Conservation (phyloP, 92 coral and sea anemone genomes). For the Palythoa heliodiscus region DNA sequence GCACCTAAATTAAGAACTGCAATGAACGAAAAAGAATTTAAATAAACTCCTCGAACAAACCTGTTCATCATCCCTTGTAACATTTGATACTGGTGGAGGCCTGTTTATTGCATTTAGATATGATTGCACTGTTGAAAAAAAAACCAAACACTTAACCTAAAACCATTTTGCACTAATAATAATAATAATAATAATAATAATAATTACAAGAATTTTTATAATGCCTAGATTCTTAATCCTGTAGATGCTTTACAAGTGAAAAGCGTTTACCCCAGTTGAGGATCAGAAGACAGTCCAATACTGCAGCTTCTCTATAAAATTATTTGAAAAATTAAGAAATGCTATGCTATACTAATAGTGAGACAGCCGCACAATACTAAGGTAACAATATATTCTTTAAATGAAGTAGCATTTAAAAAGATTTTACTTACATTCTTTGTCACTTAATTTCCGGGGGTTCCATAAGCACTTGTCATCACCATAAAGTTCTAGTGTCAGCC, state of each 20-base stretch:
- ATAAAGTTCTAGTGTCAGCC: conserved; percentile 14
- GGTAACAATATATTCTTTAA: background rate
- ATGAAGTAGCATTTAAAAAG: background rate
- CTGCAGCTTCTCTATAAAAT: no score
- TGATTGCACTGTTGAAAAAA: conserved; percentile 65
- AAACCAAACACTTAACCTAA: background rate
- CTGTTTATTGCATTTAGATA: conserved; percentile 82
- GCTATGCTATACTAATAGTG: no score
- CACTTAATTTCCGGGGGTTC: conserved; percentile 87
- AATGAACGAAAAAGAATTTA: background rate
- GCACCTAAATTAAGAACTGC: background rate
- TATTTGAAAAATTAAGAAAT: no score
- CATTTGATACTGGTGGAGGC: conserved; percentile 64
- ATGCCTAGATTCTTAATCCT: no score
- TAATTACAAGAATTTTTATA: no score
- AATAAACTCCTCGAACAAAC: conserved; percentile 33
- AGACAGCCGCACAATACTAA: no score
- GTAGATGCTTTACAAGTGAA: no score
- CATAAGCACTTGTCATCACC: conserved; percentile 92
- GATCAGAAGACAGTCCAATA: no score
- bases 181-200: no score
- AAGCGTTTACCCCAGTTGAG: no score
- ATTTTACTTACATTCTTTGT: conserved; percentile 79
- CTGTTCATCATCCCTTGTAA: conserved; percentile 92
- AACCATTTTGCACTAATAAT: background rate